These are phyloP conservation scores for Asarcornis scutulata DNA, from an alignment of 2,113 vertebrate genomes.

Conservation along the genomic window DNA sequence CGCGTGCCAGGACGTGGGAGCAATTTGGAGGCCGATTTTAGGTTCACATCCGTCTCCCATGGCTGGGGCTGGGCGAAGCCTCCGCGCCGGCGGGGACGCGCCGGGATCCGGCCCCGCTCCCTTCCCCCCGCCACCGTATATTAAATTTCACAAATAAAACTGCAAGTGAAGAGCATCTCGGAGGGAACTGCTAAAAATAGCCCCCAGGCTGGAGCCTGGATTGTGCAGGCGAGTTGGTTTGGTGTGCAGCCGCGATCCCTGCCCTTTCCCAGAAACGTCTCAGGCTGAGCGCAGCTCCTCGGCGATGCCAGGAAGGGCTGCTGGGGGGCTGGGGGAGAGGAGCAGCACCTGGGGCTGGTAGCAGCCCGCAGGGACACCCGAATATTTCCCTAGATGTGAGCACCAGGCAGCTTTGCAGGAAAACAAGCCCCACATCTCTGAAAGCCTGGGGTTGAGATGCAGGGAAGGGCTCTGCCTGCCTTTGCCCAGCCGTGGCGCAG, in stretches of 20 bases:
- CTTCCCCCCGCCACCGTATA: neutral
- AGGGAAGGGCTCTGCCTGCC: neutral
- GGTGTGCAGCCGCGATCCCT: neutral
- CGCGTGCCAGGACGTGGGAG: neutral
- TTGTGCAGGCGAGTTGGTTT: neutral
- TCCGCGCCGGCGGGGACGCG: neutral
- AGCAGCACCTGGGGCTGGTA: neutral
- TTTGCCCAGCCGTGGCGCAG: neutral
- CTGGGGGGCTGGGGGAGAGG: no score
- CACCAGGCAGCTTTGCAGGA: neutral
- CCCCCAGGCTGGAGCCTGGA: constrained; percentile 23
- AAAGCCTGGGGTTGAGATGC: neutral
- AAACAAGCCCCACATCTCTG: neutral
- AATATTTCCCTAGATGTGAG: neutral
- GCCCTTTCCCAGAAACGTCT: neutral
- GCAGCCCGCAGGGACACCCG: neutral
- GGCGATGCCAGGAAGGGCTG: fast-evolving
- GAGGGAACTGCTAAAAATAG: constrained; percentile 57
- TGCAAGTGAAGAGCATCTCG: constrained; percentile 42
- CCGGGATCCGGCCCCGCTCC: neutral
- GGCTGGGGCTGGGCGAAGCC: neutral
- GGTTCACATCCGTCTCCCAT: neutral
- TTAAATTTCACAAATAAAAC: constrained; percentile 57
- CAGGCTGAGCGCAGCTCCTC: neutral
- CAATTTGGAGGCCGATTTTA: neutral